phyloP scores from a whole-genome alignment of 2,113 vertebrate species.

The Cochlearius cochlearius region DNA sequence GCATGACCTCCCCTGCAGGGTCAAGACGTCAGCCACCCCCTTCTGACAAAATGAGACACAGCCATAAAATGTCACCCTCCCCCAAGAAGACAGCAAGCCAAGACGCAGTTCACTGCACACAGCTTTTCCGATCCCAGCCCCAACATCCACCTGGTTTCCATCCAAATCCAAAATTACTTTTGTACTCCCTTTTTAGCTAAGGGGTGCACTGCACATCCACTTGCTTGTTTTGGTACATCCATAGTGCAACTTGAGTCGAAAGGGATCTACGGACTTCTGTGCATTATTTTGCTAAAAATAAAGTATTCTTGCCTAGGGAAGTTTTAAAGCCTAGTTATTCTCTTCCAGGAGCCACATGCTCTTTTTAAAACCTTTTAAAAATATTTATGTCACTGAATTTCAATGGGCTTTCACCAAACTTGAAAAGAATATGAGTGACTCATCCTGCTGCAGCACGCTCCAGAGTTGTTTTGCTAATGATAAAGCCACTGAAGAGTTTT shows the following conservation, averaged over 20 bases:
- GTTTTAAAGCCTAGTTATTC: background rate
- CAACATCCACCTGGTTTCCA: background rate
- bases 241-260: background rate
- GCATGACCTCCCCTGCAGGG: background rate
- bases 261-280: background rate
- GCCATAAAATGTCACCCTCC: background rate
- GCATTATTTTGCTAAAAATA: background rate
- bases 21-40: background rate
- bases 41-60: background rate
- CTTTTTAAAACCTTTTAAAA: background rate
- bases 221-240: background rate
- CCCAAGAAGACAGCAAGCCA: background rate
- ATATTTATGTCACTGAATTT: background rate
- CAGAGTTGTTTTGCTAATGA: background rate
- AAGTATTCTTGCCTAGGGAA: background rate
- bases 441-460: background rate
- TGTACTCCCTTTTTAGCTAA: background rate
- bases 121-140: background rate
- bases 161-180: background rate
- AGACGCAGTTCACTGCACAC: background rate
- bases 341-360: background rate
- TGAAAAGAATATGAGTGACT: background rate
- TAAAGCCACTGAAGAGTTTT: background rate
- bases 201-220: background rate
- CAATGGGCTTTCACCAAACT: background rate